Evolutionary conservation across 2,797 vertebrate genomes (phyloP), one percentile per base, ranked within the genome.

Genomic region (Hafferia zeledoni): DNA sequence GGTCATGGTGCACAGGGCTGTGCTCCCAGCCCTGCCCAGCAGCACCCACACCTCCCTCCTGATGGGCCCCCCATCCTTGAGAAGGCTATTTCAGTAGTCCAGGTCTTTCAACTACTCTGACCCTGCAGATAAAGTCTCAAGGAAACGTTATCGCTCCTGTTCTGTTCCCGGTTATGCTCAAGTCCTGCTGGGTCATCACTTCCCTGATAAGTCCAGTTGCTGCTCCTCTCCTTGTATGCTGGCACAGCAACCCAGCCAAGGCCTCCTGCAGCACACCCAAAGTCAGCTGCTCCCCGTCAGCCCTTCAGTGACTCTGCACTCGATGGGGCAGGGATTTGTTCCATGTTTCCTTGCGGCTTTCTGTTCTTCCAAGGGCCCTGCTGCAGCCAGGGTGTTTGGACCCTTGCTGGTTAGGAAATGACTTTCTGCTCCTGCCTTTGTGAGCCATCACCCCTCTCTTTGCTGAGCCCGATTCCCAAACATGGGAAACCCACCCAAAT

Each of bases 21-120:
- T 72, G n/a, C 11, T 71, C 12, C 31, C 56, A 72, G 68, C 30
- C 24, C 59, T 70, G 47, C 33, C 77, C 31, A 63, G 71, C 27
- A 87, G 74, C 52, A 72, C 27, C n/a, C 1, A 0, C 17, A 23
- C 17, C 28, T 80, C 57, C 31, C 12, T 93, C 30, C 24, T 0
- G 3, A n/a, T 37, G 25, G 68, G 17, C 9, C 8, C 13, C 19
- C 20, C 0, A 1, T 67, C 52, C 86, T 81, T 57, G 43, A 49
- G 60, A 86, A 89, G 44, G 74, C 50, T 86, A 33, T 91, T 91
- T 75, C 68, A 57, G 31, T 76, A 70, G 10, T 59, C 30, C 17
- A 49, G 53, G 50, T 80, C 53, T 78, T 95, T 70, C 39, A 47
- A 64, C 16, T 69, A 9, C 68, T n/a, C 31, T 6, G 39, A 67